Evolutionary conservation across 2,797 vertebrate genomes (phyloP).

Genomic region (Sebastes vulpes): DNA sequence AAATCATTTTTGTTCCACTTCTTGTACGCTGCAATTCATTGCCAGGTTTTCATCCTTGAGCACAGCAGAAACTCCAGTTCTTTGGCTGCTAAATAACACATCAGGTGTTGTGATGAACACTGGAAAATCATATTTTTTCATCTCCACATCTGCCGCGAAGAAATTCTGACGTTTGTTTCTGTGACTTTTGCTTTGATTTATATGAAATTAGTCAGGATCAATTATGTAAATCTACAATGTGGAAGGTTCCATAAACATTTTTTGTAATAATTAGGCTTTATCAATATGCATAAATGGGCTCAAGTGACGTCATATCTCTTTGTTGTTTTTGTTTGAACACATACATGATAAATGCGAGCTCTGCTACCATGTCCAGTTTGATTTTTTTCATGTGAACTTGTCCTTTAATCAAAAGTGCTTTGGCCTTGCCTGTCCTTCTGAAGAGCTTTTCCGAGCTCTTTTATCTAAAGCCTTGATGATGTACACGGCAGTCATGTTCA

Average conservation of each 20-base stretch:
- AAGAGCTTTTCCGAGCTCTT: slow-evolving; percentile 19
- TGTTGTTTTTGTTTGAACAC: background rate
- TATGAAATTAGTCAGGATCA: background rate
- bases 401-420: slow-evolving; percentile 29
- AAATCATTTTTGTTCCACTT: slow-evolving; percentile 38
- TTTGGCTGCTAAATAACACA: slow-evolving; percentile 15
- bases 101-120: background rate
- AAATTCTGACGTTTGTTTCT: background rate
- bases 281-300: background rate
- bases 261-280: background rate
- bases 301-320: background rate
- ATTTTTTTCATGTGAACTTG: background rate
- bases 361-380: background rate
- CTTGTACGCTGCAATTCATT: slow-evolving; percentile 22
- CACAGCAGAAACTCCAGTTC: background rate
- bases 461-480: slow-evolving; percentile 39
- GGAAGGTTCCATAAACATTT: background rate
- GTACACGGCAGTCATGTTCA: slow-evolving; percentile 30
- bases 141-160: background rate
- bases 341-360: background rate
- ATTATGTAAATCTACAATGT: background rate
- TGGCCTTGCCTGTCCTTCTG: slow-evolving; percentile 12
- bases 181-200: background rate
- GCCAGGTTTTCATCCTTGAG: slow-evolving; percentile 18
- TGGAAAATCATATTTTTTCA: background rate